Evolutionary conservation across 1,140 invertebrate species (phyloP), one percentile per base, ranked within the genome.

Genomic region (Drosophila seguyi): DNA sequence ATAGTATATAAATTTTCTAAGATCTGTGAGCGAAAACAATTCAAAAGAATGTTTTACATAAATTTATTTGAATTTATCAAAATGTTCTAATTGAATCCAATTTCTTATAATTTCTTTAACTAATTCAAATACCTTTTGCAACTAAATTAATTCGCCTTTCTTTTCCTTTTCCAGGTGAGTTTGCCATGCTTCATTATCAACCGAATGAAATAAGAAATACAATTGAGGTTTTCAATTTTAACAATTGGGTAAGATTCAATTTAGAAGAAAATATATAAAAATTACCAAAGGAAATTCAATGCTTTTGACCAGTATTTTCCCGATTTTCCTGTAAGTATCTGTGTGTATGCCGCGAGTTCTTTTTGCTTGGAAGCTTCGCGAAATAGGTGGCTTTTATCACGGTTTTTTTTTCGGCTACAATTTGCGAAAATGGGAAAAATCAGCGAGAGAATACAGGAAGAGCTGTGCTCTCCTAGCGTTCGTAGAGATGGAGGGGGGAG

Each of bases 131-230:
- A 48, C 7, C 6, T n/a, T 20, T 52, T 31, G 3, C n/a, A 31
- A 50, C 13, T 20, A 18, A 34, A 8, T 34, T 20, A 34, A 34
- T 20, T 16, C 10, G 3, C 4, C 18, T 63, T 38, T 65, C 20
- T 73, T 22, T 68, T 31, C 48, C 2, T 68, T 22, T 84, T 81
- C 50, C 82, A 84, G 81, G 81, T 84, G 72, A 84, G 81, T 83
- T 84, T 22, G 31, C 7, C 22, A 10, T 50, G 6, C 13, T 7
- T 16, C 5, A 29, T 2, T 38, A 36, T 36, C 13, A 25, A 25
- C 20, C 6, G n/a, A 4, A 18, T 18, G 34, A 27, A 39, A 39
- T 29, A 55, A 18, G 36, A 20, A 20, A 39, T n/a, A 6, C 14
- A 36, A 22, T 6, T 6, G 6, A 6, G 3, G 5, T 34, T 38